Base-by-base conservation (phyloP, 2,113 vertebrate species). In the Onychostruthus taczanowskii region DNA sequence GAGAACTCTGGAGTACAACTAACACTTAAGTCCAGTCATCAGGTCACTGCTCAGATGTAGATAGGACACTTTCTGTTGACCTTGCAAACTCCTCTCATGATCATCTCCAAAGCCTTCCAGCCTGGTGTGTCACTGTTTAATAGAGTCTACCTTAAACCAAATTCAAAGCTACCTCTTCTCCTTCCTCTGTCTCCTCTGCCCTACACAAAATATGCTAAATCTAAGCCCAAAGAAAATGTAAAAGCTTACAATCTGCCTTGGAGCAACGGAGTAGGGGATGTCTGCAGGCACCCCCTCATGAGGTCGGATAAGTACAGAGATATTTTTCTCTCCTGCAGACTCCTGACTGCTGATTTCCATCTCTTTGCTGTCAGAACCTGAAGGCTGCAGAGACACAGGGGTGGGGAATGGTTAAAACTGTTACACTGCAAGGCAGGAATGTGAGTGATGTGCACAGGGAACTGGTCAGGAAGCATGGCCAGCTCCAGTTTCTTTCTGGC, bases 181-280 rank as follows among this genome's bases (percentile, higher is more conserved):
- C 26, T 59, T 18, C 52, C 52, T 64, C n/a, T 4, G 5, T 10
- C 43, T 69, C 20, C 12, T 41, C 24, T 46, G 10, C 31, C 55
- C 28, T 33, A 28, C 23, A 85, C 43, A 73, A 82, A 73, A 82
- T 16, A 49, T 6, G 16, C 24, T 73, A 56, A 39, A 76, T 37
- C 11, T 21, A 55, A 89, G 62, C 30, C 37, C 13, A 85, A 70
- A 62, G 13, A 35, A 78, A 70, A 85, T 4, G 3, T 18, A 39
- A 53, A 49, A 50, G 31, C 98, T 88, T 98, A 99, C 99, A 78
- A 97, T 97, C 93, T 99, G 99, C 90, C 97, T 98, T 39, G 99
- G 99, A 75, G 97, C 98, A 96, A 99, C 47, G 58, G 93, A 98
- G 97, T 98, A 99, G 16, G 98, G 98, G 64, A 93, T 98, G 89